Evolutionary conservation across 2,113 vertebrate genomes (phyloP).

Genomic region (Prionailurus bengalensis): DNA sequence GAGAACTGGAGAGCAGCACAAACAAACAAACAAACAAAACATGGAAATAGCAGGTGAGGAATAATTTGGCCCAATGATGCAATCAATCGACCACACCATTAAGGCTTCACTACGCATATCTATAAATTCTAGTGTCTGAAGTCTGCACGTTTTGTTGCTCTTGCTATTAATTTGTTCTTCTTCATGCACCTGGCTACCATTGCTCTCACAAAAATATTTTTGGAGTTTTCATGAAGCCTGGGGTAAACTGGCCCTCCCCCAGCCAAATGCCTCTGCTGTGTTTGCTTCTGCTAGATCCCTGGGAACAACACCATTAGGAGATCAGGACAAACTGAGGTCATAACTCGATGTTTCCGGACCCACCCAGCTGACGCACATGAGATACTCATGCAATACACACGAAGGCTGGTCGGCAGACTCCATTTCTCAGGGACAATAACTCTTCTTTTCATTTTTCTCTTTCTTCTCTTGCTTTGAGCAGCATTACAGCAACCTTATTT

Average conservation of each 20-base stretch:
- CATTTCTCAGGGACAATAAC: neutral
- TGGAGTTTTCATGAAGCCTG: neutral
- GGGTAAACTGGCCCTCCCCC: neutral
- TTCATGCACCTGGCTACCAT: neutral
- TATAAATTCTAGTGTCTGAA: neutral
- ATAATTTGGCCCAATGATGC: neutral
- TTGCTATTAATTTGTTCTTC: neutral
- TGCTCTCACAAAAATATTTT: neutral
- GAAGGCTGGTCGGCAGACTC: neutral
- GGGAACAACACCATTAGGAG: neutral
- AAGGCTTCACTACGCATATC: neutral
- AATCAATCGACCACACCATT: neutral
- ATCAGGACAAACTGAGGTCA: too few species aligned
- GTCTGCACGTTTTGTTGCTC: too few species aligned
- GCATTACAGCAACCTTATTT: too few species aligned
- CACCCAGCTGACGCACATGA: accelerated
- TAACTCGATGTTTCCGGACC: neutral
- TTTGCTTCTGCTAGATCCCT: neutral
- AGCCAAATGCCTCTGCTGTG: accelerated
- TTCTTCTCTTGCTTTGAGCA: neutral
- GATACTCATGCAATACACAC: accelerated
- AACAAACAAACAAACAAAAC: neutral
- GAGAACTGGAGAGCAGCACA: neutral
- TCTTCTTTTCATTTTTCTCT: neutral
- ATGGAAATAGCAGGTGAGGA: neutral